phyloP scores from a whole-genome alignment of 2,888 invertebrate genomes.

The Drosophila anceps region DNA sequence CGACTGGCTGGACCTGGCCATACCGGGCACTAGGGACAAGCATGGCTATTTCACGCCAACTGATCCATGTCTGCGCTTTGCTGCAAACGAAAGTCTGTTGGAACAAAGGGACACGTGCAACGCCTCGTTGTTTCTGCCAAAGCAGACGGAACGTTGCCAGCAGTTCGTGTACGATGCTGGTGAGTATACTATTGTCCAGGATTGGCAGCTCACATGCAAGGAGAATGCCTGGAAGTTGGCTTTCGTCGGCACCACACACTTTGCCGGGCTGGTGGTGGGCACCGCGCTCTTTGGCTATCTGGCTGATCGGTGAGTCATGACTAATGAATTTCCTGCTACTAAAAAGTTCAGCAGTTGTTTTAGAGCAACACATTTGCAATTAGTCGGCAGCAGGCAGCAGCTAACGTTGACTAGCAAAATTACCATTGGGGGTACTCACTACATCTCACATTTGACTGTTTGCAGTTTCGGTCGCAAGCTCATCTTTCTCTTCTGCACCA shows the following conservation, averaged over 20 bases:
- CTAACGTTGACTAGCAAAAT: background rate
- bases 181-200: constrained; percentile 87
- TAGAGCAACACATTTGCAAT: background rate
- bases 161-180: constrained; percentile 86
- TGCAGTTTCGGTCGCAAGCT: constrained; percentile 87
- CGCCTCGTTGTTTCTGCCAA: constrained; percentile 83
- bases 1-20: constrained; percentile 86
- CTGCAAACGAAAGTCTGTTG: constrained; percentile 50
- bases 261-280: constrained; percentile 88
- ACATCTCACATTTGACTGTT: background rate
- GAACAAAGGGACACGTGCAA: constrained; percentile 28
- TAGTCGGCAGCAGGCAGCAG: background rate
- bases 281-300: constrained; percentile 87
- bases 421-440: background rate
- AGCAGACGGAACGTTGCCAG: constrained; percentile 84
- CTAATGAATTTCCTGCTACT: background rate
- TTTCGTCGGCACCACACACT: constrained; percentile 88
- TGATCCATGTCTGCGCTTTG: constrained; percentile 79
- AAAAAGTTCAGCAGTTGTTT: constrained; percentile 3
- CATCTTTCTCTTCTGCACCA: constrained; percentile 87
- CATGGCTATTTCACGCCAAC: constrained; percentile 78
- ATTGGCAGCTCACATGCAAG: constrained; percentile 88
- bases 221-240: constrained; percentile 88
- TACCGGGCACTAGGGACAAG: constrained; percentile 84
- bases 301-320: constrained; percentile 87